Evolutionary conservation across 2,797 vertebrate species (phyloP).

Genomic region (Sebastes steindachneri): DNA sequence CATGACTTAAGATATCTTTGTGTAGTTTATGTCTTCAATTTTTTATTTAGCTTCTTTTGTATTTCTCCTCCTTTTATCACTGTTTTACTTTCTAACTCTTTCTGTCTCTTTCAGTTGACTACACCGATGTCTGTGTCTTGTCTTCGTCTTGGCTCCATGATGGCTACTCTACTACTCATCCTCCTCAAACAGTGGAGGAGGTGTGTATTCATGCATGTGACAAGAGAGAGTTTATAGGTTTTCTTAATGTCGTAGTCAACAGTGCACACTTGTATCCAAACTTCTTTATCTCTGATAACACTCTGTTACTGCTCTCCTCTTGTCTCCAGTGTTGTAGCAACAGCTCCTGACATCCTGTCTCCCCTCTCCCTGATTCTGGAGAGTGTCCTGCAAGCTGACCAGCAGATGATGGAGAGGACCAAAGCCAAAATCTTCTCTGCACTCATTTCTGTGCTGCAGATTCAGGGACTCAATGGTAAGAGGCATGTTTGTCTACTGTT

Average conservation of each 20-base stretch:
- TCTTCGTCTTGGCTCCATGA: conserved; percentile 94
- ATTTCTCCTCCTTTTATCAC: background rate
- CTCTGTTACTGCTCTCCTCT: background rate
- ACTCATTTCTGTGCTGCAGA: conserved; percentile 93
- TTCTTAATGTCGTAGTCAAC: background rate
- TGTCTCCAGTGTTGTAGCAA: conserved; percentile 86
- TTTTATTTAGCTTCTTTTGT: background rate
- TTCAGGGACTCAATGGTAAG: conserved; percentile 92
- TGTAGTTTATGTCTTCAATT: background rate
- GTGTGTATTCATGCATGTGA: conserved; percentile 68
- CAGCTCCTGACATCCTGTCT: conserved; percentile 89
- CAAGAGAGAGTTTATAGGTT: background rate
- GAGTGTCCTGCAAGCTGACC: conserved; percentile 91
- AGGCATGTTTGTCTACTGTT: background rate
- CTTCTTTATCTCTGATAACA: background rate
- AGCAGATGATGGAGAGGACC: conserved; percentile 93
- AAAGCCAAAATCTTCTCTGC: conserved; percentile 96
- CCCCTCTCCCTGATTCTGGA: conserved; percentile 94
- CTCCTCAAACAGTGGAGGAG: conserved; percentile 95
- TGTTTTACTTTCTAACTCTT: background rate
- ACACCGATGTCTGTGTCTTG: conserved; percentile 88
- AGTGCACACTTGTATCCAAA: background rate
- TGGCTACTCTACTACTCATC: conserved; percentile 92
- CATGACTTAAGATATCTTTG: background rate
- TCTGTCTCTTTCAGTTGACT: conserved; percentile 81